A percentile compares a stretch with the other conserved stretches of the same genome.
Conservation (phyloP, 2,113 vertebrate genomes). For the Lycaon pictus region DNA sequence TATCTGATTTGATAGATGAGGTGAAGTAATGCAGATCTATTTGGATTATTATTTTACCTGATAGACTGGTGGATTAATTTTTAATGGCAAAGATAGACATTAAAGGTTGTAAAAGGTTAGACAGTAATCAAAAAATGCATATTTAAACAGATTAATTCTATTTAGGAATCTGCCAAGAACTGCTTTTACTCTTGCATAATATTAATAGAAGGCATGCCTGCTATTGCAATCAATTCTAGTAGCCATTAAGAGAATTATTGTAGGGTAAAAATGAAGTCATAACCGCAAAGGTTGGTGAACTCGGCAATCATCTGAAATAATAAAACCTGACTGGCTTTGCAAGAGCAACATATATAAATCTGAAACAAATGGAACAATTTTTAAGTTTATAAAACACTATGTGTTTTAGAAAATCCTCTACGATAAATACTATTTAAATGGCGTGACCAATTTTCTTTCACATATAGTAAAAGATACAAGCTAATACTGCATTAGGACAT, state of each 20-base stretch:
- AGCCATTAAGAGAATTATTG: conserved; percentile 83
- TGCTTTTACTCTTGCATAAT: conserved; percentile 78
- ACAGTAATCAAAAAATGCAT: conserved; percentile 87
- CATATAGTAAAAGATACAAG: conserved; percentile 61
- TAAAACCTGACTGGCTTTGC: conserved; percentile 67
- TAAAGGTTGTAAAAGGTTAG: conserved; percentile 87
- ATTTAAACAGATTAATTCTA: conserved; percentile 85
- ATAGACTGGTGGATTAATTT: conserved; percentile 85
- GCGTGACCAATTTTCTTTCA: conserved; percentile 71
- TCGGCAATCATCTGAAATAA: conserved; percentile 73
- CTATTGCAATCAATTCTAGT: conserved; percentile 85
- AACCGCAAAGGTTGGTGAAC: conserved; percentile 78
- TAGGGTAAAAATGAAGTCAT: conserved; percentile 76
- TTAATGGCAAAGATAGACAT: conserved; percentile 86
- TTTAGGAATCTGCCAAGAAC: conserved; percentile 81
- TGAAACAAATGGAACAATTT: conserved; percentile 60
- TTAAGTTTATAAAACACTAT: neutral
- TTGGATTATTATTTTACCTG: conserved; percentile 83
- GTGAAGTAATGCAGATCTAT: conserved; percentile 81
- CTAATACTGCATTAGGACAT: conserved; percentile 70
- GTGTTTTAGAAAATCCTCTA: conserved; percentile 58
- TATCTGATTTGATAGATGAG: conserved; percentile 80
- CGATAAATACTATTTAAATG: conserved; percentile 77
- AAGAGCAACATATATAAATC: conserved; percentile 62
- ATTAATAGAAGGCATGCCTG: conserved; percentile 73